Evolutionary conservation across 2,113 vertebrate genomes (phyloP).

Genomic region (Arizona elegans): DNA sequence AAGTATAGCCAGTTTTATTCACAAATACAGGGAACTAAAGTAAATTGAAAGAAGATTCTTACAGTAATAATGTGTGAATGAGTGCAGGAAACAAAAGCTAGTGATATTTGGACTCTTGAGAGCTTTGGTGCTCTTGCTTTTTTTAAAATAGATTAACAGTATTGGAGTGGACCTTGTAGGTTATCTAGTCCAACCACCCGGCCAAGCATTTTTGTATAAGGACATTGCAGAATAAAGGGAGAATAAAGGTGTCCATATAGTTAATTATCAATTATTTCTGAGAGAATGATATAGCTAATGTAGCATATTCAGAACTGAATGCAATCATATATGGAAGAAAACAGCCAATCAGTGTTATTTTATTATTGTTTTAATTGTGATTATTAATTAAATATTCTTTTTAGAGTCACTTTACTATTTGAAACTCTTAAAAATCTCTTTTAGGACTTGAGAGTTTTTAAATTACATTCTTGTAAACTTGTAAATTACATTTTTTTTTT

Average conservation of each 20-base stretch:
- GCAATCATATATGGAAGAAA: not conserved
- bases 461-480: not conserved
- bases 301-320: not conserved
- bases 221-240: not conserved
- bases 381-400: not conserved
- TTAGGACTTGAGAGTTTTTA: not conserved
- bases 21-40: not conserved
- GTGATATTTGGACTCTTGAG: not conserved
- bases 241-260: not conserved
- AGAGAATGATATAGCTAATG: not conserved
- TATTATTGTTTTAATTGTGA: not conserved
- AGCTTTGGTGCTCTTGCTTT: not conserved
- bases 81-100: not conserved
- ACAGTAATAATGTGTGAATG: not conserved
- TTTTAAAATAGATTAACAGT: no score
- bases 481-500: not conserved
- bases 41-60: not conserved
- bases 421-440: not conserved
- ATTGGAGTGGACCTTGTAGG: no score
- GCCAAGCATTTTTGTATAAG: not conserved
- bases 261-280: not conserved
- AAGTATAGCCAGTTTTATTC: not conserved
- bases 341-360: not conserved
- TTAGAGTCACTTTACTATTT: not conserved
- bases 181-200: no score